Percentiles rank a stretch among this genome's conserved stretches.
These are phyloP conservation scores for Cyprinodon brontotheroides DNA, from an alignment of 2,113 vertebrate species.

Conservation along the genomic window DNA sequence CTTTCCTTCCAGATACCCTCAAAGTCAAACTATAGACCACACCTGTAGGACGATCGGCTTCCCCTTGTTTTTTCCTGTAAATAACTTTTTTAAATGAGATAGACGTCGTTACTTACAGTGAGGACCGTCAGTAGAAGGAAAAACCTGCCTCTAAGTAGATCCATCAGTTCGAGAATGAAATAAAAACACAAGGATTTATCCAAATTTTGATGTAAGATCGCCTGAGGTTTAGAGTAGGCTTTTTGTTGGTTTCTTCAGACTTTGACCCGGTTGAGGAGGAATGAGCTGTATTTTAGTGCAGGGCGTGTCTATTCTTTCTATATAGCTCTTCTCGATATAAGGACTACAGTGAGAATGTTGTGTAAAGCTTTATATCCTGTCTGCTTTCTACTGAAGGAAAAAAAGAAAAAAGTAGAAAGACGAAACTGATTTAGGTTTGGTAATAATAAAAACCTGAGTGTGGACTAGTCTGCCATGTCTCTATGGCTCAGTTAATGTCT, in stretches of 20 bases:
- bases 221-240: background rate
- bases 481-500: background rate
- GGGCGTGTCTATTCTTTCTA: conserved; percentile 46
- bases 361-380: background rate
- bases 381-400: background rate
- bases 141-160: conserved; percentile 19
- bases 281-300: conserved; percentile 20
- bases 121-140: conserved; percentile 32
- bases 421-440: background rate
- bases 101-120: conserved; percentile 47
- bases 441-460: background rate
- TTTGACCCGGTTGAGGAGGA: conserved; percentile 50
- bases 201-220: background rate
- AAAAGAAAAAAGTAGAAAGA: no score
- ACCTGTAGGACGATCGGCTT: background rate
- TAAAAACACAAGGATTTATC: background rate
- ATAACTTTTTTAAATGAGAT: no score
- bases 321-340: background rate
- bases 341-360: background rate
- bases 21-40: background rate
- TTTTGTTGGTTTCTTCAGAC: conserved; percentile 38
- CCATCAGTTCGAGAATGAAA: conserved; percentile 34
- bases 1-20: background rate
- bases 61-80: no score
- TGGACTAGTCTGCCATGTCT: background rate